phyloP scores from a whole-genome alignment of 2,113 vertebrate genomes.

The Hippotragus niger region DNA sequence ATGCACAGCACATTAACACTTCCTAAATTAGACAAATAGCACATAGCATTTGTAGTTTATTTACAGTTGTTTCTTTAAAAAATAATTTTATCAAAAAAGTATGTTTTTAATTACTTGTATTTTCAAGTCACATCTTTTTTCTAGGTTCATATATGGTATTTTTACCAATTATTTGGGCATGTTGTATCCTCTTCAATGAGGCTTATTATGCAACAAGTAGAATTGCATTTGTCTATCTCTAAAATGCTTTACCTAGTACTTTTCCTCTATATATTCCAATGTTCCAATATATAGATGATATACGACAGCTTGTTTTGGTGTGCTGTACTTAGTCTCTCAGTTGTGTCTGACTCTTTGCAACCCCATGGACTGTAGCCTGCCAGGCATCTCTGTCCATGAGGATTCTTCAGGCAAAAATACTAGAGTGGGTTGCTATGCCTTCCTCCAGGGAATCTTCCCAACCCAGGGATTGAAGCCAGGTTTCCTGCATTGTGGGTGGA shows the following conservation, averaged over 20 bases:
- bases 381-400: neutral
- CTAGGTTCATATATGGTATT: neutral
- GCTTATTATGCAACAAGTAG: neutral
- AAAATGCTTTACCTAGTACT: neutral
- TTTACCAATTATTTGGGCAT: neutral
- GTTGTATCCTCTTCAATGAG: neutral
- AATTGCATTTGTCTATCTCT: neutral
- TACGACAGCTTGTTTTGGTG: neutral
- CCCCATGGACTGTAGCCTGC: neutral
- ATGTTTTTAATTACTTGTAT: neutral
- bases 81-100: neutral
- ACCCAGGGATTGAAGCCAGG: neutral
- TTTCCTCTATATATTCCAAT: neutral
- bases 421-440: neutral
- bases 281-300: neutral
- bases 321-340: neutral
- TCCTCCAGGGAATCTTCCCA: neutral
- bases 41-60: neutral
- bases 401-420: neutral
- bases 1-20: neutral
- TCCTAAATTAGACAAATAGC: neutral
- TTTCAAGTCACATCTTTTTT: conserved; percentile 7
- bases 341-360: neutral
- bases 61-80: neutral
- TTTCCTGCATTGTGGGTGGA: fast-evolving